Conservation (phyloP, 2,888 invertebrate species). For the Caenorhabditis sp. region DNA sequence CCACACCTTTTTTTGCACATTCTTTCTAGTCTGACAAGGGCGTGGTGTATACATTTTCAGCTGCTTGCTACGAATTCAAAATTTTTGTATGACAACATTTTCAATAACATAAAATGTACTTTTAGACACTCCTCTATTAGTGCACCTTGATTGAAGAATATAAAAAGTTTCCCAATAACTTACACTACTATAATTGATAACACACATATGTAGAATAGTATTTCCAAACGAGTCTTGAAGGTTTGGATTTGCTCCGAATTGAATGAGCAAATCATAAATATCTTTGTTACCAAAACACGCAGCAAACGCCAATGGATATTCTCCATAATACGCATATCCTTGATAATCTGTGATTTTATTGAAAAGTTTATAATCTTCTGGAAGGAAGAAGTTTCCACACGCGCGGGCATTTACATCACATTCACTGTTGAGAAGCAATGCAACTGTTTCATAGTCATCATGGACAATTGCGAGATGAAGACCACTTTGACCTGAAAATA, state of each 20-base stretch:
- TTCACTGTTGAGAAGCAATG: slow-evolving; percentile 82
- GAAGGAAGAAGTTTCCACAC: slow-evolving; percentile 91
- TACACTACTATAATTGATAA: slow-evolving; percentile 94
- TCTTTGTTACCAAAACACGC: slow-evolving; percentile 96
- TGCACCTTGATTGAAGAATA: no score
- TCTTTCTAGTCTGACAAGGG: no score
- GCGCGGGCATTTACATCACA: slow-evolving; percentile 91
- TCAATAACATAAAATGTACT: no score
- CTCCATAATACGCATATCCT: slow-evolving; percentile 92
- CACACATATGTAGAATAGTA: slow-evolving; percentile 99
- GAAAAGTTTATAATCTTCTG: slow-evolving; percentile 86
- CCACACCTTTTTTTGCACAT: no score
- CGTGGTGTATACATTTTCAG: no score
- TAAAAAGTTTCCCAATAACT: no score
- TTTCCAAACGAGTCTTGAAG: slow-evolving; percentile 94
- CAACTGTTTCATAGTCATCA: slow-evolving; percentile 91
- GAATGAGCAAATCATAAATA: slow-evolving; percentile 91
- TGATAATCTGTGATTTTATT: slow-evolving; percentile 88
- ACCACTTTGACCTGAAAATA: slow-evolving; percentile 82
- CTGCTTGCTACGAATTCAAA: no score
- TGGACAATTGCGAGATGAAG: slow-evolving; percentile 95
- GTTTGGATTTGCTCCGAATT: slow-evolving; percentile 92
- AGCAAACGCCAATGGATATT: slow-evolving; percentile 95
- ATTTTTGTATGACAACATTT: no score
- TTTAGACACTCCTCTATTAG: no score